Conservation (phyloP, 1,140 invertebrate species). For the Muscidifurax raptorellus region DNA sequence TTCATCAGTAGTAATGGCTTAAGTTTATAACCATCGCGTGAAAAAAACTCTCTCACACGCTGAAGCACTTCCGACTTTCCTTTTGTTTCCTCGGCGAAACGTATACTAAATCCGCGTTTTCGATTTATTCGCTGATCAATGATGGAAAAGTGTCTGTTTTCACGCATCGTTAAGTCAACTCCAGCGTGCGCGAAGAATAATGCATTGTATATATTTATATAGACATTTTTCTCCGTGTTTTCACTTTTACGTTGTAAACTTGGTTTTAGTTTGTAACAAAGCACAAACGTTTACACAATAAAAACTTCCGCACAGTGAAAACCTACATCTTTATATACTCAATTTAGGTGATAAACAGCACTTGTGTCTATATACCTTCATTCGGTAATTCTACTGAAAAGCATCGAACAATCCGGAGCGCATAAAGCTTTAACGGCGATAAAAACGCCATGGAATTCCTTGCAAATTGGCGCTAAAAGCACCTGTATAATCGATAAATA, state of each 20-base stretch:
- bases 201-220: no score
- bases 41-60: constrained; percentile 2
- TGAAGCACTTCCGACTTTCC: constrained; percentile 45
- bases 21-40: constrained; percentile 16
- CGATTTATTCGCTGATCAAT: not conserved
- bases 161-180: not conserved
- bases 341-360: constrained; percentile 3
- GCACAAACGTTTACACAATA: no score
- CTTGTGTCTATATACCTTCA: not conserved
- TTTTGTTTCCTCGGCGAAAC: not conserved
- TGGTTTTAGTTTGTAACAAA: no score
- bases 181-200: not conserved
- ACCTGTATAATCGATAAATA: constrained; percentile 18
- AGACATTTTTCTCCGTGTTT: no score
- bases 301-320: not conserved
- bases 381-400: not conserved
- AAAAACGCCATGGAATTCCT: constrained; percentile 27
- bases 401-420: not conserved
- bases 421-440: not conserved
- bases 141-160: constrained; percentile 7
- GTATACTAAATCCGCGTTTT: not conserved
- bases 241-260: no score
- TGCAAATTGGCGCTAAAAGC: constrained; percentile 10
- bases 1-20: constrained; percentile 19
- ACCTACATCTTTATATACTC: no score